Evolutionary conservation across 2,113 vertebrate species (phyloP), one percentile per base, ranked within the genome.

Genomic region (Daboia siamensis): DNA sequence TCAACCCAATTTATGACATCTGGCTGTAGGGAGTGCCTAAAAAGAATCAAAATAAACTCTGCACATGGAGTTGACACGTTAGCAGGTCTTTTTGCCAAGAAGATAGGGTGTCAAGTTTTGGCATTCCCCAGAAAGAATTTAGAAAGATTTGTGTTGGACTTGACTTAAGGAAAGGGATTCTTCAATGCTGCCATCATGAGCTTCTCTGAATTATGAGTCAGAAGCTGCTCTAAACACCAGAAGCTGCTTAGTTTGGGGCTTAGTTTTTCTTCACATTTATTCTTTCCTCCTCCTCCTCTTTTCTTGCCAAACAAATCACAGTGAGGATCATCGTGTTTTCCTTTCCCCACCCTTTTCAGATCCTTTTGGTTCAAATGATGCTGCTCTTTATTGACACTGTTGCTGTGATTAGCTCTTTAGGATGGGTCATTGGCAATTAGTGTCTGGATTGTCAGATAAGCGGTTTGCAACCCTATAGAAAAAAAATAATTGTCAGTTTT

Each of bases 381-480:
- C 94, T 94, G 93, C 94, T 94, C 86, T 56, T 95, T 96, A 95
- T 96, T 96, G 89, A 95, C 93, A 92, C 94, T 90, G 3, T 0
- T 93, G 93, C 95, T 93, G 93, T 89, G 95, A 94, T 87, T 84
- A 94, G 93, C 94, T 96, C 93, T 93, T 96, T 96, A 95, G 94
- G 95, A 91, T 92, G 92, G 91, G 59, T 89, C 95, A 89, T 90
- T 91, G 94, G 94, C 96, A 95, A 33, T 96, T 95, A 95, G 95
- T 95, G 92, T 94, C 95, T 95, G 93, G 92, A 90, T 97, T 95
- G 94, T 96, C 89, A 93, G 95, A 96, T 91, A 95, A 92, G 26
- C n/a, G 93, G 94, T 96, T 95, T 89, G 94, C 33, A 24, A 52
- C n/a, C 56, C 92, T 55, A 91, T 92, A 87, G 93, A 91, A 93